Evolutionary conservation across 2,797 vertebrate genomes (phyloP).

Genomic region (Enteromius trimaculatus): DNA sequence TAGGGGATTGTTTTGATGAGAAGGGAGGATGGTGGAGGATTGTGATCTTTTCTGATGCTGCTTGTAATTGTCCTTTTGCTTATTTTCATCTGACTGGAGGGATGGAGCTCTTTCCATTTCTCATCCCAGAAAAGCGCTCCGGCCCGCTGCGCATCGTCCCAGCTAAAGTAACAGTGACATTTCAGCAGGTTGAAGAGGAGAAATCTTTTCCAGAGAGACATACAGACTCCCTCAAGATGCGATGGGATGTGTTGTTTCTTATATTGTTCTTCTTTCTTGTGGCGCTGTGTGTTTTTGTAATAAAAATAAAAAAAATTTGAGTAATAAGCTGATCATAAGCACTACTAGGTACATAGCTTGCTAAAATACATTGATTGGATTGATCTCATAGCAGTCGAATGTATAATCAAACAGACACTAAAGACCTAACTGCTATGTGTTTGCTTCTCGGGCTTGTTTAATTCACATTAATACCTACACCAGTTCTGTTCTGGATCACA

Average conservation of each 20-base stretch:
- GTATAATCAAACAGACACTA: too few relatives aligned
- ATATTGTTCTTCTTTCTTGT: not conserved
- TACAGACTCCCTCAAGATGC: not conserved
- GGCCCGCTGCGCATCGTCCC: constrained; percentile 15
- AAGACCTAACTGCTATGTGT: too few relatives aligned
- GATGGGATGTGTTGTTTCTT: not conserved
- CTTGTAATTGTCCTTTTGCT: not conserved
- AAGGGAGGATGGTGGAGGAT: not conserved
- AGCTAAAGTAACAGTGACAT: not conserved
- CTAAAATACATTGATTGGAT: too few relatives aligned
- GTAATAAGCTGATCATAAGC: too few relatives aligned
- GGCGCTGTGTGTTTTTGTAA: not conserved
- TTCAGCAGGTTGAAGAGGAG: not conserved
- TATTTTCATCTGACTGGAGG: not conserved
- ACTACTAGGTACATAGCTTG: too few relatives aligned
- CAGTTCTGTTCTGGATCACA: too few relatives aligned
- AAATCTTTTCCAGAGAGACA: not conserved
- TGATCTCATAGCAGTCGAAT: too few relatives aligned
- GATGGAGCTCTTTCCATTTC: not conserved
- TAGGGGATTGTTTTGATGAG: not conserved
- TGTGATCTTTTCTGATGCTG: constrained; percentile 30
- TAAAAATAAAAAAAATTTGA: too few relatives aligned
- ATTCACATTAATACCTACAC: too few relatives aligned
- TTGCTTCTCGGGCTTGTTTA: too few relatives aligned
- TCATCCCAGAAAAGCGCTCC: not conserved